These are phyloP conservation scores for Uria aalge DNA, from an alignment of 2,113 vertebrate genomes.

Conservation along the genomic window DNA sequence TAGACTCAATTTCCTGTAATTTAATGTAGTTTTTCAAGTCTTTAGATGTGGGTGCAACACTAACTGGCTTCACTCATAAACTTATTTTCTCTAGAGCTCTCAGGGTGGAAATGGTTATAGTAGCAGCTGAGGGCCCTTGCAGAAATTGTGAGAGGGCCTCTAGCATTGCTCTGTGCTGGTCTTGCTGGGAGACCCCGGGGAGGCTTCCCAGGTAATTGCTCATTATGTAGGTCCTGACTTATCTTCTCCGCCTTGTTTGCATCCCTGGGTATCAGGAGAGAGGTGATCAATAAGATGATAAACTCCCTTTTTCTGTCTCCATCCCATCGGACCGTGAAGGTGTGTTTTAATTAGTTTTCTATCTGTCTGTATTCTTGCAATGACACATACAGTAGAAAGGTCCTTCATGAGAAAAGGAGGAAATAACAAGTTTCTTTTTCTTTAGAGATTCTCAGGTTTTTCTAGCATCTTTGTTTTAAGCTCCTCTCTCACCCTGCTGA, in stretches of 20 bases:
- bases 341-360: background rate
- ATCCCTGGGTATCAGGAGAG: background rate
- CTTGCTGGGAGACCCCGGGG: background rate
- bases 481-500: background rate
- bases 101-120: background rate
- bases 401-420: background rate
- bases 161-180: background rate
- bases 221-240: background rate
- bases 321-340: background rate
- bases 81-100: background rate
- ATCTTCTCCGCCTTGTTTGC: background rate
- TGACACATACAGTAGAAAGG: background rate
- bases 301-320: background rate
- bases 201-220: background rate
- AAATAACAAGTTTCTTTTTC: background rate
- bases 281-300: background rate
- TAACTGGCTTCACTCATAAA: background rate
- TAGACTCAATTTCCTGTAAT: background rate
- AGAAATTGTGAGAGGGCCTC: background rate
- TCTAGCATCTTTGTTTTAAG: background rate
- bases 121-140: background rate
- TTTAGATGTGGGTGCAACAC: background rate
- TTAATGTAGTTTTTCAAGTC: background rate
- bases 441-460: background rate
- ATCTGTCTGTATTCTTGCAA: background rate